These are phyloP conservation scores for Chionodraco myersi DNA, from an alignment of 2,113 vertebrate species.

Conservation along the genomic window DNA sequence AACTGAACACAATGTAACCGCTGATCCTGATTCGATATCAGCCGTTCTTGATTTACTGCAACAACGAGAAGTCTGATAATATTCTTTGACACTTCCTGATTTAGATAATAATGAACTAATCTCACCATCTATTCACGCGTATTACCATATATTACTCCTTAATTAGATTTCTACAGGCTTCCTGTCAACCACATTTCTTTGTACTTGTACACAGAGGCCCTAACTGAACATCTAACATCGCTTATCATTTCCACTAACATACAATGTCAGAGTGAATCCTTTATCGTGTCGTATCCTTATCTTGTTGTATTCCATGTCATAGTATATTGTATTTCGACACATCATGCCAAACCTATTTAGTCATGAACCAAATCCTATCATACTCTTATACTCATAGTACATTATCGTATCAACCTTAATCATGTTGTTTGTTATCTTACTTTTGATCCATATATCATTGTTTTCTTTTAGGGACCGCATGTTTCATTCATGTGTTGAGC, in stretches of 20 bases:
- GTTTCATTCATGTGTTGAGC: conserved; percentile 39
- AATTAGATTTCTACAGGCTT: no score
- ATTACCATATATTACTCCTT: not conserved
- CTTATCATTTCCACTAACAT: not conserved
- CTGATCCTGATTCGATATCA: no score
- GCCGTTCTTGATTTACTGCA: no score
- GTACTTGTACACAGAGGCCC: no score
- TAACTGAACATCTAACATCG: no score
- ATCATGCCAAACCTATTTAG: not conserved
- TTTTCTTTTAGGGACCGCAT: not conserved
- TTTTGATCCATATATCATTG: not conserved
- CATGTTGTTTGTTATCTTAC: not conserved
- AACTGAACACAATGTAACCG: no score
- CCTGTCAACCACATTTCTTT: no score
- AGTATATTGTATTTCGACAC: not conserved
- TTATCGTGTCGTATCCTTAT: not conserved
- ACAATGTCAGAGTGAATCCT: not conserved
- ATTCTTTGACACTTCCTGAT: not conserved
- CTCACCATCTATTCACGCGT: no score
- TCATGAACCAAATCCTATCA: not conserved
- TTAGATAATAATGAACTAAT: not conserved
- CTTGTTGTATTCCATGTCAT: not conserved
- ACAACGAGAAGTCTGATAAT: not conserved
- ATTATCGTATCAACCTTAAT: not conserved
- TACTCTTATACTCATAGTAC: not conserved